Evolutionary conservation across 92 coral and sea anemone genomes (phyloP), one percentile per base, ranked within the genome.

Genomic region (Epizoanthus ramosus): DNA sequence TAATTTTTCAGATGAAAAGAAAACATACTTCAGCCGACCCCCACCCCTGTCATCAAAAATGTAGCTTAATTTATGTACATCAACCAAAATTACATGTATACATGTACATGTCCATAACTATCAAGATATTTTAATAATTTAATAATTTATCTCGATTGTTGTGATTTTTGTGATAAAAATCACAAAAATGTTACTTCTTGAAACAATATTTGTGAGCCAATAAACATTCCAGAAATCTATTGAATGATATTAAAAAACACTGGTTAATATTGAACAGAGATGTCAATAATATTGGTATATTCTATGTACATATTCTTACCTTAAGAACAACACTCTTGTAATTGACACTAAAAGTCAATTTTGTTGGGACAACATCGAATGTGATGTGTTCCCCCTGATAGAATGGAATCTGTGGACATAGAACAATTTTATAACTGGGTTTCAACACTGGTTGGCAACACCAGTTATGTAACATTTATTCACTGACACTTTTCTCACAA

Each of bases 301-400:
- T n/a, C 65, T 13, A 18, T 52, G 61, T n/a, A n/a, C 35, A 63
- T 39, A 39, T 14, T 25, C 91, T 73, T 66, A 94, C 99, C 97
- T 92, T 96, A 3, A 96, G 81, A 9, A 96, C 99, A n/a, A 96
- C 99, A 88, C 99, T 96, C 83, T 94, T 96, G 92, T 94, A 96
- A 73, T 96, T 96, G 37, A 96, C 99, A 86, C 90, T 89, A 79
- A 96, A 94, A 2, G 95, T 96, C 21, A 96, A 87, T 76, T 96
- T 96, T 21, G 96, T 88, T 54, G 99, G 99, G 21, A 96, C 98
- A 68, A 96, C 99, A 77, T 96, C 99, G 90, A 96, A 96, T 18
- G 99, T 96, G 31, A 96, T 96, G 41, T 91, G 94, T 80, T 96
- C 98, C 19, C 99, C 99, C 86, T 96, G 94, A 85, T 96, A 96